Conservation (phyloP, 1,140 invertebrate species). For the Brachionus rotundiformis region DNA sequence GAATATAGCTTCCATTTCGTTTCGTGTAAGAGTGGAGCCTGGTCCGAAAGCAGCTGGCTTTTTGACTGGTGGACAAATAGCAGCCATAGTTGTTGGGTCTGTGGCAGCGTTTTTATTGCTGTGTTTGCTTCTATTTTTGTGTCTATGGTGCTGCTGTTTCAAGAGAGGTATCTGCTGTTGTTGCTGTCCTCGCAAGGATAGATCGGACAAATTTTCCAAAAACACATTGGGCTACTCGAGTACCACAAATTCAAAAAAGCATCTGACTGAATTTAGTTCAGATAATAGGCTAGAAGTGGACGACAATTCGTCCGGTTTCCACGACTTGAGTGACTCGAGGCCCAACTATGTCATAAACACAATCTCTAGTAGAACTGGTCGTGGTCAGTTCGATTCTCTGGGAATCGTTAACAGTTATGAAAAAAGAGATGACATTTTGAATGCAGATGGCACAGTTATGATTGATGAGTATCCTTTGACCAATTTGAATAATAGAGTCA, state of each 20-base stretch:
- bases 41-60: not conserved
- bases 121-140: slow-evolving; percentile 21
- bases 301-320: slow-evolving; percentile 39
- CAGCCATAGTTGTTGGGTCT: slow-evolving; percentile 33
- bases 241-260: slow-evolving; percentile 30
- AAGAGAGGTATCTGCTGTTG: slow-evolving; percentile 9
- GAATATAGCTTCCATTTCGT: slow-evolving; percentile 4
- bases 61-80: slow-evolving; percentile 25
- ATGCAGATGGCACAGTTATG: not conserved
- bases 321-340: slow-evolving; percentile 12
- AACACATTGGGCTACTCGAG: slow-evolving; percentile 11
- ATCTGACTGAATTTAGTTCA: slow-evolving; percentile 5
- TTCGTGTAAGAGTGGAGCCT: not conserved
- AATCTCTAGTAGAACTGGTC: slow-evolving; percentile 4
- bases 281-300: not conserved
- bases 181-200: not conserved
- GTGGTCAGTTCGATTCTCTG: not conserved
- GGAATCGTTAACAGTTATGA: not conserved
- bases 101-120: slow-evolving; percentile 1
- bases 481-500: not conserved
- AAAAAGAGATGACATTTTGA: not conserved
- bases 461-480: slow-evolving; percentile 22
- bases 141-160: slow-evolving; percentile 31
- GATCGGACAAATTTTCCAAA: not conserved
- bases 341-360: slow-evolving; percentile 46